Evolutionary conservation across 2,888 invertebrate species (phyloP).

Genomic region (Geotrupes spiniger): DNA sequence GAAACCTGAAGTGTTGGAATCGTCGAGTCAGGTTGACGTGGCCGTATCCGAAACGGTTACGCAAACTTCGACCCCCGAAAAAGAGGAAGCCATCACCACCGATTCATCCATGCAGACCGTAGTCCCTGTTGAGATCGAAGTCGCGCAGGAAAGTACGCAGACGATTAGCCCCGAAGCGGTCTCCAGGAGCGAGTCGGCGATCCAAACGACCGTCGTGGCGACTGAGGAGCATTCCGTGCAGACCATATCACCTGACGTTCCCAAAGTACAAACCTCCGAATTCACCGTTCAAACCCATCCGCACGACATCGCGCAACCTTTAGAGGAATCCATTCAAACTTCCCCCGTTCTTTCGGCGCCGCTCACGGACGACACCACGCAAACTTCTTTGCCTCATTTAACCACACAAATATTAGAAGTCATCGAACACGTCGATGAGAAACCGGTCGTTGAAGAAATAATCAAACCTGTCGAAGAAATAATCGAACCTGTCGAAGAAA

Average conservation of each 20-base stretch:
- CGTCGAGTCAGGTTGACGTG: conserved; percentile 28
- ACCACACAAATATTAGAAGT: too few relatives aligned
- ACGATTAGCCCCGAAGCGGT: conserved; percentile 38
- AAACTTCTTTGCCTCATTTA: conserved; percentile 28
- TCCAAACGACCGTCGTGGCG: conserved; percentile 42
- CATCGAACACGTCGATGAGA: too few relatives aligned
- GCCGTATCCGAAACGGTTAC: conserved; percentile 25
- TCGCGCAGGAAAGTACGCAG: conserved; percentile 42
- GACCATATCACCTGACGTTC: conserved; percentile 48
- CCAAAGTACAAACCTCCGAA: conserved; percentile 35
- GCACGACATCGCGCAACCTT: conserved; percentile 27
- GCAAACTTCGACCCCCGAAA: conserved; percentile 35
- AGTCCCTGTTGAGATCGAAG: conserved; percentile 39
- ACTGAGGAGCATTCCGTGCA: conserved; percentile 44
- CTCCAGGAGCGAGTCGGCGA: conserved; percentile 41
- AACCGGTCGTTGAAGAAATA: too few relatives aligned
- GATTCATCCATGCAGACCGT: conserved; percentile 51
- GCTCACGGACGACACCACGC: conserved; percentile 27
- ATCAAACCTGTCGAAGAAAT: too few relatives aligned
- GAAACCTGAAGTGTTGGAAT: conserved; percentile 31
- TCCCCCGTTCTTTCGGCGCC: conserved; percentile 49
- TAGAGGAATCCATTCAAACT: conserved; percentile 53
- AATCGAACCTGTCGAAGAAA: background rate
- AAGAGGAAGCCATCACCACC: conserved; percentile 37
- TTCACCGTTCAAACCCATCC: conserved; percentile 36